A percentile compares a stretch with the other conserved stretches of the same genome.
These are phyloP conservation scores for Drosophila trichaetosa DNA, from an alignment of 2,888 invertebrate genomes.

Conservation along the genomic window DNA sequence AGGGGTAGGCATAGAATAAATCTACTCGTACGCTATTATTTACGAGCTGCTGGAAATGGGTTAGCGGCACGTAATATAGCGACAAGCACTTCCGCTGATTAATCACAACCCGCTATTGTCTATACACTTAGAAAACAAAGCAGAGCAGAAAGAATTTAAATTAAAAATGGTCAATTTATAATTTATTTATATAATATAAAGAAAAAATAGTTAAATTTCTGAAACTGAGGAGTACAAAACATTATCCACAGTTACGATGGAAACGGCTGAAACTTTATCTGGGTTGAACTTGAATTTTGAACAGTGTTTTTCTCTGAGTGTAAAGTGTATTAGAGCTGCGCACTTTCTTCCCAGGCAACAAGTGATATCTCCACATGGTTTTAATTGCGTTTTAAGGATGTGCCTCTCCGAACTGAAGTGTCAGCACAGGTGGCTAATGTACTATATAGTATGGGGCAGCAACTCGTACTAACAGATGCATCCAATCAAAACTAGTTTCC, in stretches of 20 bases:
- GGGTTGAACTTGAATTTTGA: fast-evolving
- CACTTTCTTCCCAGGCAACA: conserved; percentile 64
- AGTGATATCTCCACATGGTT: conserved; percentile 52
- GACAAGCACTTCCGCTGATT: conserved; percentile 74
- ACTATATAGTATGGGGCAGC: conserved; percentile 18
- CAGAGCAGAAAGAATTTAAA: background rate
- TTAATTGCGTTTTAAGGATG: conserved; percentile 71
- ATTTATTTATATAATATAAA: too few species aligned
- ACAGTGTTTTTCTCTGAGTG: background rate
- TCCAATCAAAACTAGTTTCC: conserved; percentile 14
- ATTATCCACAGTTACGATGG: background rate
- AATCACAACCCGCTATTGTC: conserved; percentile 55
- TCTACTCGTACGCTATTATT: conserved; percentile 40
- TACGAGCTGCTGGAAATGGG: conserved; percentile 77
- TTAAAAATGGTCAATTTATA: background rate
- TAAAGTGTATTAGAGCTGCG: conserved; percentile 31
- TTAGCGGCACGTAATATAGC: conserved; percentile 74
- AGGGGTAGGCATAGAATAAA: conserved; percentile 38
- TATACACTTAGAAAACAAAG: background rate
- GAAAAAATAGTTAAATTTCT: background rate
- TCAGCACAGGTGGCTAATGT: conserved; percentile 60
- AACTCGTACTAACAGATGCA: conserved; percentile 17
- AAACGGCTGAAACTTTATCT: fast-evolving
- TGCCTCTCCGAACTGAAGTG: conserved; percentile 18
- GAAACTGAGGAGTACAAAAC: background rate